Conservation (phyloP, 2,113 vertebrate genomes). For the Cynocephalus volans region DNA sequence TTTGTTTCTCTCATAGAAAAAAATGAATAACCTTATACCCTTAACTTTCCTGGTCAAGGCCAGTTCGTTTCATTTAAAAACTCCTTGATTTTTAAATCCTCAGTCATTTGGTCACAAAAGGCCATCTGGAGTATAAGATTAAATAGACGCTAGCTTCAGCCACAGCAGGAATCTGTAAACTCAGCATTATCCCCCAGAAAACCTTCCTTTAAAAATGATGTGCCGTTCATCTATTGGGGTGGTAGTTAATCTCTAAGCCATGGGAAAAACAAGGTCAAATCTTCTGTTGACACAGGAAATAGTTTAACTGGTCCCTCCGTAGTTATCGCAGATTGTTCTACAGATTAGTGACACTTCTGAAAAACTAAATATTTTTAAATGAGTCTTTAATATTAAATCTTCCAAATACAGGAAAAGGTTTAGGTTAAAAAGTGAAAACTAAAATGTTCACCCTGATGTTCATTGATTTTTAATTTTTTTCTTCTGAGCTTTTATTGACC, state of each 20-base stretch:
- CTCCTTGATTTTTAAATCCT: conserved; percentile 57
- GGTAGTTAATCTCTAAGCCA: conserved; percentile 41
- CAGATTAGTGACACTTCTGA: conserved; percentile 21
- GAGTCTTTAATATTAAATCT: not conserved
- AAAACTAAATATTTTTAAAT: conserved; percentile 58
- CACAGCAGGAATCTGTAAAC: conserved; percentile 60
- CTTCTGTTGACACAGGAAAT: conserved; percentile 39
- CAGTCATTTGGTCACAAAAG: conserved; percentile 67
- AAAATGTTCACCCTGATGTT: conserved; percentile 64
- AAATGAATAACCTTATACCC: conserved; percentile 41
- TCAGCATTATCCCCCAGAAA: conserved; percentile 63
- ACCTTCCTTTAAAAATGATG: conserved; percentile 59
- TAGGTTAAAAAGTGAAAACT: conserved; percentile 68
- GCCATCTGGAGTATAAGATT: conserved; percentile 66
- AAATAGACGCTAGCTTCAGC: conserved; percentile 50
- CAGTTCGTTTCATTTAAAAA: conserved; percentile 58
- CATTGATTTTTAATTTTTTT: conserved; percentile 81
- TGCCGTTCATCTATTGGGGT: not conserved
- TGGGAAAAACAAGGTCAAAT: conserved; percentile 37
- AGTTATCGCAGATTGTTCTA: not conserved
- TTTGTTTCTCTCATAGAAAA: conserved; percentile 18
- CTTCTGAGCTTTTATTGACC: conserved; percentile 76
- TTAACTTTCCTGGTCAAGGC: conserved; percentile 59
- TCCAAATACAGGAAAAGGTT: conserved; percentile 54
- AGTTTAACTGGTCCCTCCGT: not conserved